phyloP scores from a whole-genome alignment of 2,113 vertebrate genomes.

The Triplophysa dalaica region DNA sequence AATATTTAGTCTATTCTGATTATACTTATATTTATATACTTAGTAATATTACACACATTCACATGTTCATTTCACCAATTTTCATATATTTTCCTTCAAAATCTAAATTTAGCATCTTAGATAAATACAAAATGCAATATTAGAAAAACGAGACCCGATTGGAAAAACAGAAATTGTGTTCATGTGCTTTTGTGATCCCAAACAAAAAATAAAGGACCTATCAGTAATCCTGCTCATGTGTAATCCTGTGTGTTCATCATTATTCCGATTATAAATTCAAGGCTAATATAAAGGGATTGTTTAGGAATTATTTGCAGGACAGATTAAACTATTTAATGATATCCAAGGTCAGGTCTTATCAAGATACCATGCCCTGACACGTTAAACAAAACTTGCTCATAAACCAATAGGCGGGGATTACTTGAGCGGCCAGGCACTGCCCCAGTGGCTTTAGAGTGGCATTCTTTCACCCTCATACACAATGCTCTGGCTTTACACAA shows the following conservation, averaged over 20 bases:
- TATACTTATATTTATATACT: too few species aligned
- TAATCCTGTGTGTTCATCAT: constrained; percentile 24
- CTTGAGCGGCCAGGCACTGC: constrained; percentile 8
- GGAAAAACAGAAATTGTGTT: too few species aligned
- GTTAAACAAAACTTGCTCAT: background rate
- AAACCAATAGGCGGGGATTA: constrained; percentile 32
- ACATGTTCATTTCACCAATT: too few species aligned
- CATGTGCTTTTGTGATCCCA: too few species aligned
- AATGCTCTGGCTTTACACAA: constrained; percentile 42
- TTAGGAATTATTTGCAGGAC: constrained; percentile 35
- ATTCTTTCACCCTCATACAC: constrained; percentile 36
- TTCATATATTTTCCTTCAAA: too few species aligned
- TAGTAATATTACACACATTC: too few species aligned
- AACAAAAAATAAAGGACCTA: background rate
- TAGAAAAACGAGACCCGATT: too few species aligned
- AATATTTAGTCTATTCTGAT: too few species aligned
- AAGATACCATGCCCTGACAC: background rate
- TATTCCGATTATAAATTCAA: constrained; percentile 51
- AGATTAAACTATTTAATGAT: constrained; percentile 38
- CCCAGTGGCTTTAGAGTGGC: constrained; percentile 31
- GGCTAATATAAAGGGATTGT: constrained; percentile 32
- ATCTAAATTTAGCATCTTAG: too few species aligned
- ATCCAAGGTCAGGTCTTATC: background rate
- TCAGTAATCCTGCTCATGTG: constrained; percentile 1
- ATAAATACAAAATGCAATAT: too few species aligned